Evolutionary conservation across 2,888 invertebrate genomes (phyloP).

Genomic region (Eupithecia centaureata): DNA sequence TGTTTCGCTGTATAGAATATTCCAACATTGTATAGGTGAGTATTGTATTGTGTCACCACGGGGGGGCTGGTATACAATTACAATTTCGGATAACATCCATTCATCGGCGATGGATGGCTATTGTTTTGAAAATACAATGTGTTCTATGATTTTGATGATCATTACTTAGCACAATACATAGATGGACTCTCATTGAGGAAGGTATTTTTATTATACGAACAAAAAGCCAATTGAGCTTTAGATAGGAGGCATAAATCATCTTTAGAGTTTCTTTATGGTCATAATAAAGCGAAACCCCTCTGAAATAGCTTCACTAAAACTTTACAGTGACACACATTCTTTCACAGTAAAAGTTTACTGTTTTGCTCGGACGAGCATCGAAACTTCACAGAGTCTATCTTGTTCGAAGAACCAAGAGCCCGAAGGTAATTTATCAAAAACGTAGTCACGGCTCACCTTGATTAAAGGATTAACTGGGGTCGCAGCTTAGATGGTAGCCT

Average conservation of each 20-base stretch:
- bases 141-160: background rate
- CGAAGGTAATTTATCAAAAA: constrained; percentile 39
- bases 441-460: constrained; percentile 37
- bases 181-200: background rate
- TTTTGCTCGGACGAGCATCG: constrained; percentile 8
- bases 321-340: constrained; percentile 6
- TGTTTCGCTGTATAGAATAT: background rate
- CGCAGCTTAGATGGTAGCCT: constrained; percentile 25
- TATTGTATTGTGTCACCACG: background rate
- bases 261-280: background rate
- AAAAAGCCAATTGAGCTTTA: background rate
- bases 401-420: constrained; percentile 28
- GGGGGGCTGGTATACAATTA: background rate
- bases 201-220: background rate
- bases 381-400: constrained; percentile 35
- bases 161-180: background rate
- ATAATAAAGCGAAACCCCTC: background rate
- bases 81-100: background rate
- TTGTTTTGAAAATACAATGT: background rate
- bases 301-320: constrained; percentile 11
- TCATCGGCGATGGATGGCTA: background rate
- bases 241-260: background rate
- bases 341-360: constrained; percentile 10
- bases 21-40: background rate
- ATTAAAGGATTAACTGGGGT: constrained; percentile 39